phyloP scores from a whole-genome alignment of 2,113 vertebrate species.

The Dryoscopus gambensis region DNA sequence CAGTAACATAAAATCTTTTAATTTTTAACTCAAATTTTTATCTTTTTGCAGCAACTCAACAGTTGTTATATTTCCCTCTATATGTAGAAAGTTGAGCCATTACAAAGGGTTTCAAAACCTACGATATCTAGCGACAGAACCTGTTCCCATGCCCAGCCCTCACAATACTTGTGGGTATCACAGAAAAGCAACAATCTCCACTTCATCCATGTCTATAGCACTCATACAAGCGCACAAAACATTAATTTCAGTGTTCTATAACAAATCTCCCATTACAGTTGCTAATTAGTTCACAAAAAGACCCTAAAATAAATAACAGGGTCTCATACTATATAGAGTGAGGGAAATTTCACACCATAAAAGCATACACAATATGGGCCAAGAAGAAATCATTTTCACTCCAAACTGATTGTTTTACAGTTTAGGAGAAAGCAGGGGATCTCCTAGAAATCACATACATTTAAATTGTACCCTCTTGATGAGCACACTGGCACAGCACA shows the following conservation, averaged over 20 bases:
- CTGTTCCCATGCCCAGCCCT: neutral
- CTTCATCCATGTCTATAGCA: accelerated
- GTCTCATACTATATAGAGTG: neutral
- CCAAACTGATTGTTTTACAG: neutral
- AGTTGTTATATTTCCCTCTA: neutral
- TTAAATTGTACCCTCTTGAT: neutral
- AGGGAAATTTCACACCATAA: neutral
- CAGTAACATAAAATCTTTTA: neutral
- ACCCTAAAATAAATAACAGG: neutral
- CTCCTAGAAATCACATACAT: neutral
- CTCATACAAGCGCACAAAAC: neutral
- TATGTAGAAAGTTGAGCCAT: neutral
- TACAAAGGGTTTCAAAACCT: neutral
- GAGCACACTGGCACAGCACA: neutral
- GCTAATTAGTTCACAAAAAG: neutral
- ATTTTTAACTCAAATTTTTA: neutral
- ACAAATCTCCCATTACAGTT: neutral
- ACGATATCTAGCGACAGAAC: neutral
- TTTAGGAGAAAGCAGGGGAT: neutral
- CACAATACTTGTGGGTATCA: too few species aligned
- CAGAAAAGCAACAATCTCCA: neutral
- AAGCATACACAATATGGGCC: neutral
- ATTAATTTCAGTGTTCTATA: neutral
- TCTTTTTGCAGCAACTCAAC: neutral
- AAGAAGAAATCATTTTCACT: neutral